Evolutionary conservation across 2,113 vertebrate species (phyloP).

Genomic region (Dipodomys spectabilis): DNA sequence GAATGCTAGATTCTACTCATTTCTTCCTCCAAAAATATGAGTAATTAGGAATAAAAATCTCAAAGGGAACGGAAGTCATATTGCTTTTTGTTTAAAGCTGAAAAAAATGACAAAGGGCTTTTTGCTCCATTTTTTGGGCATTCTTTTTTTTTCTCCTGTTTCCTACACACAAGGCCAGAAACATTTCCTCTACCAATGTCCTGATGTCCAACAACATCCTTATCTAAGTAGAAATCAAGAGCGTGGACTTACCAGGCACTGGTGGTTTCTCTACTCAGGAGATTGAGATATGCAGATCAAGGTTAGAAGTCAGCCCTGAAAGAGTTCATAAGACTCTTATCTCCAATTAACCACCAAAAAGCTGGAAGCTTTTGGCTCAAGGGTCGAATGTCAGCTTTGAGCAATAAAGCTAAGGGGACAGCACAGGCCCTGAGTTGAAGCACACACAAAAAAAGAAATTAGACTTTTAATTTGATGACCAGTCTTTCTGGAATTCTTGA

Average conservation of each 20-base stretch:
- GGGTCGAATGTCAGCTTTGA: not conserved
- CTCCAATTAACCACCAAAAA: too few species aligned
- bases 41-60: constrained; percentile 43
- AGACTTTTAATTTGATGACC: too few species aligned
- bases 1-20: not conserved
- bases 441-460: not conserved
- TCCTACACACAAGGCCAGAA: too few species aligned
- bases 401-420: not conserved
- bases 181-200: too few species aligned
- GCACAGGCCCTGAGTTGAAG: not conserved
- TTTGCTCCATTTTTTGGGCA: not conserved
- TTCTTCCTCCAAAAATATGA: constrained; percentile 38
- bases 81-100: not conserved
- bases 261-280: too few species aligned
- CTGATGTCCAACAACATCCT: not conserved
- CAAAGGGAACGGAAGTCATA: constrained; percentile 18
- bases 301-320: too few species aligned
- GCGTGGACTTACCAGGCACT: too few species aligned
- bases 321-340: too few species aligned
- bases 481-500: not conserved
- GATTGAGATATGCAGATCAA: too few species aligned
- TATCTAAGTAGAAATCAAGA: not conserved
- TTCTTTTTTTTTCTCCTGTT: not conserved
- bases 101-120: not conserved
- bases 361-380: not conserved